Conservation (phyloP, 2,113 vertebrate genomes). For the Saccopteryx leptura region DNA sequence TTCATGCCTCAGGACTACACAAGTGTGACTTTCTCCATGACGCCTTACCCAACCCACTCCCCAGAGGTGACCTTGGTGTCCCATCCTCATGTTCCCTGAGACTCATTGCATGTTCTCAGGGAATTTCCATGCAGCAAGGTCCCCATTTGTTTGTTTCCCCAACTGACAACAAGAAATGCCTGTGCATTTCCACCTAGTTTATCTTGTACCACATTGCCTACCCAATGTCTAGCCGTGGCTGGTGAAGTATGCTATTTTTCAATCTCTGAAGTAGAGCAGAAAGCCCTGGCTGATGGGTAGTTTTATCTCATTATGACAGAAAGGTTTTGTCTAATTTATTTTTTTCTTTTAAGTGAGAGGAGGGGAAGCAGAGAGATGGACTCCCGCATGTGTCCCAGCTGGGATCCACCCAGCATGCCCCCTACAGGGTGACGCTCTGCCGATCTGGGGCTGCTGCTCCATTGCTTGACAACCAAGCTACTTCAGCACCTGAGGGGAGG, state of each 20-base stretch:
- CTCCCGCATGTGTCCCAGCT: too few relatives aligned
- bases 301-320: not conserved
- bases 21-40: not conserved
- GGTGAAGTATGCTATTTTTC: not conserved
- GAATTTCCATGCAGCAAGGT: not conserved
- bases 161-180: not conserved
- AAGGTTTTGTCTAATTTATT: not conserved
- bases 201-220: not conserved
- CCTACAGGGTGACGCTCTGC: too few relatives aligned
- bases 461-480: too few relatives aligned
- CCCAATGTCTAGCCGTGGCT: not conserved
- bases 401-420: too few relatives aligned
- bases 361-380: too few relatives aligned
- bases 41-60: not conserved
- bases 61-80: fast-evolving
- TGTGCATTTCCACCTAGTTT: not conserved
- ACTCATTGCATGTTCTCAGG: not conserved
- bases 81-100: not conserved
- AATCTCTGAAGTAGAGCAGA: not conserved
- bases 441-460: too few relatives aligned
- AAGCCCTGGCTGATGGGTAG: not conserved
- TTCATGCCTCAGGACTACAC: not conserved
- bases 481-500: too few relatives aligned
- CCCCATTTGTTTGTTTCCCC: not conserved
- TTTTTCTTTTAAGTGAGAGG: too few relatives aligned